Conservation (phyloP, 2,888 invertebrate genomes). For the Andrena camellia region DNA sequence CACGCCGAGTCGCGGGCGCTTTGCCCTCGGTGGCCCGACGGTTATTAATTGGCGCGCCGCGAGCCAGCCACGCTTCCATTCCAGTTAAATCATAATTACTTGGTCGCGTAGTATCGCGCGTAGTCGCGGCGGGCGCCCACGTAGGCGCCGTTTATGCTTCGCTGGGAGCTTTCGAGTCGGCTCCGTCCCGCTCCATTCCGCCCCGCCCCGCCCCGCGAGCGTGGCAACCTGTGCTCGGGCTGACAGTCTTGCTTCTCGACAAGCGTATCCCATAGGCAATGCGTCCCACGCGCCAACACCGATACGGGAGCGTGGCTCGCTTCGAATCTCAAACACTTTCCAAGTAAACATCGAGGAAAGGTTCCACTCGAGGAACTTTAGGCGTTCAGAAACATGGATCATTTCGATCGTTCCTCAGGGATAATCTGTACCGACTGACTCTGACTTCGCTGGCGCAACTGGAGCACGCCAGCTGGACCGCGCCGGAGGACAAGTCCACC, state of each 20-base stretch:
- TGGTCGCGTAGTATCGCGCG: conserved; percentile 57
- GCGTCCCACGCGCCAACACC: conserved; percentile 19
- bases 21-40: neutral
- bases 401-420: conserved; percentile 87
- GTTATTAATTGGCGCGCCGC: conserved; percentile 61
- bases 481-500: conserved; percentile 89
- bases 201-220: neutral
- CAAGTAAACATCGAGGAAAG: conserved; percentile 7
- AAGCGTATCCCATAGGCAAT: conserved; percentile 13
- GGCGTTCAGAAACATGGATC: neutral
- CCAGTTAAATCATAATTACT: conserved; percentile 77
- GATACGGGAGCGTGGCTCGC: conserved; percentile 3
- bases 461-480: conserved; percentile 93
- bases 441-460: conserved; percentile 90
- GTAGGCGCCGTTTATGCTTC: conserved; percentile 74
- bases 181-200: neutral
- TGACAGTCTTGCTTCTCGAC: conserved; percentile 7
- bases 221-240: conserved; percentile 10
- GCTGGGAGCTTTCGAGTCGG: conserved; percentile 44
- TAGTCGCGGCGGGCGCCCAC: conserved; percentile 62
- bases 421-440: conserved; percentile 93
- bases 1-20: neutral
- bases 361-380: neutral
- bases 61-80: conserved; percentile 67
- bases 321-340: conserved; percentile 12